Evolutionary conservation across 2,888 invertebrate species (phyloP), one percentile per base, ranked within the genome.

Genomic region (Boloria selene): DNA sequence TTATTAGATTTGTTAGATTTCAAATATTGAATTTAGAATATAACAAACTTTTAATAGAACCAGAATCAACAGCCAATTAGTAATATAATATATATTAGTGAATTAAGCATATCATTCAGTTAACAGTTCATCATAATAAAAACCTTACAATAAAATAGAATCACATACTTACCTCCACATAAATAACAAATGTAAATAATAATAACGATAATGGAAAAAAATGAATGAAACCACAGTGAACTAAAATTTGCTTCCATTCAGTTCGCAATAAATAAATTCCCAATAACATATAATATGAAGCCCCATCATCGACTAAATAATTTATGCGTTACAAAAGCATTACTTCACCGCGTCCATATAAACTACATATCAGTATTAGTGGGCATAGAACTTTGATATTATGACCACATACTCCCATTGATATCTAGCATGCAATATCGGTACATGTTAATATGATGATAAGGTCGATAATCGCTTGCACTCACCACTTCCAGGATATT

Each of bases 401-500:
- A 91, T 89, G 91, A 90, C 91, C 91, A 90, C 92, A 91, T 90
- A 91, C 91, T 92, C 91, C 92, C 91, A 87, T 87, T 83, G 26
- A 83, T 80, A 77, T 79, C 79, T 86, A 81, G 82, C 90, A 90
- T 91, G 90, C 90, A 86, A 83, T 84, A 86, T 79, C 67, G 74
- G 73, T 75, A 74, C 62, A 69, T 69, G 66, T 64, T 72, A 66
- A 62, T 66, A 58, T 45, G 44, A 56, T 38, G 60, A 59, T 68
- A 55, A 64, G 44, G 52, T 50, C 51, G 44, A 67, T 13, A 49
- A 10, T 45, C 31, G 61, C 14, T 45, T 26, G 69, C 73, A 90
- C 92, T 90, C 78, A 90, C 90, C 89, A 86, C 94, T 95, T 73
- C 95, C 96, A 4, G 97, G 97, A 85, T 96, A 95, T 79, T 96